These are phyloP conservation scores for Cheirogaleus medius DNA, from an alignment of 2,113 vertebrate genomes.

Conservation along the genomic window DNA sequence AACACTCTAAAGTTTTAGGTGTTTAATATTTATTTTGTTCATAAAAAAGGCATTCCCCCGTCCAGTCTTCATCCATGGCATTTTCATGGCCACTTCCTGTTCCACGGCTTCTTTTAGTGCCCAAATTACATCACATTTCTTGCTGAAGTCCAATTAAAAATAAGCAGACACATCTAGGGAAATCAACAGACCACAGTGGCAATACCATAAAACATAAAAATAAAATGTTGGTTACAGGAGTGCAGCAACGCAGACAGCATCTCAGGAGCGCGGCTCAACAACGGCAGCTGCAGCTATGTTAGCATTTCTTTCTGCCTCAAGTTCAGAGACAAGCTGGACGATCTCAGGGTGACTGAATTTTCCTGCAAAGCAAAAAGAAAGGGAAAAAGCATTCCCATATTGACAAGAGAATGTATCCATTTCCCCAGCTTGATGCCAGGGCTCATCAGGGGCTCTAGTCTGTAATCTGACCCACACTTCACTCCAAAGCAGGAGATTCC, in stretches of 20 bases:
- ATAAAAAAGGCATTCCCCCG: background rate
- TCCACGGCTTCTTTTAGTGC: background rate
- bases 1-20: background rate
- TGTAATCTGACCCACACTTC: background rate
- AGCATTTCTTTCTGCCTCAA: constrained; percentile 89
- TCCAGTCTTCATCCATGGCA: background rate
- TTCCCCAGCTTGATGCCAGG: background rate
- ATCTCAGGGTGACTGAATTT: constrained; percentile 95
- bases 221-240: constrained; percentile 24
- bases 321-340: constrained; percentile 89
- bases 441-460: background rate
- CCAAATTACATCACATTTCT: background rate
- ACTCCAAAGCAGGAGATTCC: background rate
- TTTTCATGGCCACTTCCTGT: background rate
- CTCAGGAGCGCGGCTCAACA: constrained; percentile 68
- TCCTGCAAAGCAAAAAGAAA: constrained; percentile 85
- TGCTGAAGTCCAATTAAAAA: background rate
- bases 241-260: background rate
- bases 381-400: background rate
- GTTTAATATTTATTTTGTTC: constrained; percentile 36
- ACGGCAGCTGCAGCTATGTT: constrained; percentile 70
- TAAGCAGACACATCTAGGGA: background rate
- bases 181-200: background rate
- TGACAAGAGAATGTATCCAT: background rate
- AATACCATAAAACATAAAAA: constrained; percentile 16